Base-by-base conservation (phyloP, 92 coral and sea anemone genomes). In the Phymanthus crucifer region DNA sequence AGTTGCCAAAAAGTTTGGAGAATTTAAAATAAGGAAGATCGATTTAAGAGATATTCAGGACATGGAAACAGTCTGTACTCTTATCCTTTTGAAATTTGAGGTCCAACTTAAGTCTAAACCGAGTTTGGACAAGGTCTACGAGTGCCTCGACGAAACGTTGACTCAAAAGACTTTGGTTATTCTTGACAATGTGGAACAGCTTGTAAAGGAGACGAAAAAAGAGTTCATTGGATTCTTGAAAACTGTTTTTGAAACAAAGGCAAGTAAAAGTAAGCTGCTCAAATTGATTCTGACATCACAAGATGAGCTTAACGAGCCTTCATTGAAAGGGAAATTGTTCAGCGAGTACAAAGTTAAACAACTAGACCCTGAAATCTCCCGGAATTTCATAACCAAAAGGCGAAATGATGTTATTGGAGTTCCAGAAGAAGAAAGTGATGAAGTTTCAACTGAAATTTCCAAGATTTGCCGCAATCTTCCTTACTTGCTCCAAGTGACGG, bases 171-270 rank as follows among this genome's bases (percentile, higher is more conserved):
- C 88, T 16, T 36, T 91, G 12, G 76, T 91, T 19, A 34, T 88
- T 40, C 40, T 91, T 26, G 94, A 91, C 79, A 91, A 91, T 70
- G 87, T 88, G 10, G 94, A 91, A 13, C 92, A 88, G 34, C 76
- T 86, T 31, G 72, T 86, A 13, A 74, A 64, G 3, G 27, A 6
- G 26, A 34, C 26, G 26, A 71, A 27, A 66, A 32, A 75, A 27
- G 76, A 77, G n/a, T 86, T 86, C 58, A 17, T 48, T 6, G 27
- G 40, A 26, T 71, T 86, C 33, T n/a, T 86, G 3, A 32, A 38
- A n/a, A n/a, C 57, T 23, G 35, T 86, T 58, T 33, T 82, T 73
- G 27, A 32, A 47, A 73, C 86, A 0, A 38, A 50, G 11, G 73
- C 80, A 2, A 68, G 73, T 31, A 79, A 79, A 27, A 37, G 1